phyloP scores from a whole-genome alignment of 1,140 invertebrate genomes.

The Trinorchestia longiramus region DNA sequence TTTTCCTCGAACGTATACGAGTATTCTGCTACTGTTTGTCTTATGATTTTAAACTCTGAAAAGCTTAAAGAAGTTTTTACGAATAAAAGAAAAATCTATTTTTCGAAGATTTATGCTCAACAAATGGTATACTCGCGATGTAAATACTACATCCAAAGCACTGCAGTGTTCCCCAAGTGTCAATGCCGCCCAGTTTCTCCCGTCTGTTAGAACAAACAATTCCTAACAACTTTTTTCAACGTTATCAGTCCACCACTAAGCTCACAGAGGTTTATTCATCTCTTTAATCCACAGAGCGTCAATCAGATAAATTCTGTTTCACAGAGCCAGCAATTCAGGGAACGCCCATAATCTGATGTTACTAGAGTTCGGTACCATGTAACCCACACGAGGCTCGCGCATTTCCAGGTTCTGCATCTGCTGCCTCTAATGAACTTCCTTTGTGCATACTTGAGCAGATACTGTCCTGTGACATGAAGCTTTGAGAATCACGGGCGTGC shows the following conservation, averaged over 20 bases:
- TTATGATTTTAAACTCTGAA: too few species aligned
- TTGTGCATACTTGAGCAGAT: not conserved
- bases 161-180: not conserved
- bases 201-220: not conserved
- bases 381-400: not conserved
- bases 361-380: not conserved
- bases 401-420: not conserved
- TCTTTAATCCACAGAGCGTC: not conserved
- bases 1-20: too few species aligned
- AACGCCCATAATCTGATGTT: not conserved
- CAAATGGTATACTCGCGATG: too few species aligned
- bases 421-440: not conserved
- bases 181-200: not conserved
- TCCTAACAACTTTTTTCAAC: not conserved
- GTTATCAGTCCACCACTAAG: not conserved
- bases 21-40: too few species aligned
- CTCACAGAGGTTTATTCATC: not conserved
- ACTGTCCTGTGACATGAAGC: not conserved
- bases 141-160: not conserved
- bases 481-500: not conserved
- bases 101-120: too few species aligned
- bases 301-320: not conserved
- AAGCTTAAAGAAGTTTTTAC: too few species aligned
- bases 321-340: not conserved
- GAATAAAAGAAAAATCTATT: too few species aligned